Evolutionary conservation across 2,888 invertebrate species (phyloP).

Genomic region (Morpho deidamia): DNA sequence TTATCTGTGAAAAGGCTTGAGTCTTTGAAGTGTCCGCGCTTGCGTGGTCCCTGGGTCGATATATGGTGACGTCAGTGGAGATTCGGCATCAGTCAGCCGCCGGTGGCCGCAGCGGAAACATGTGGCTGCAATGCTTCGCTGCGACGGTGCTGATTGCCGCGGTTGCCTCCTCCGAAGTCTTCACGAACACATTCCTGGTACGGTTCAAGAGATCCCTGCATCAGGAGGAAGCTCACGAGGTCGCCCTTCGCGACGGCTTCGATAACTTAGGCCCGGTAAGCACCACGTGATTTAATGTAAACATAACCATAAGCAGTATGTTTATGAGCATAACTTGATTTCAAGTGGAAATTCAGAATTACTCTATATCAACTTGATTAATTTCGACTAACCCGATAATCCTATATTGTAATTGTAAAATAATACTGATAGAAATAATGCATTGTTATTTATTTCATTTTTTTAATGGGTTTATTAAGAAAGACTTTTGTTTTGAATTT

Average conservation of each 20-base stretch:
- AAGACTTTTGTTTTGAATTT: too few species aligned
- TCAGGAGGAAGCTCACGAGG: conserved; percentile 85
- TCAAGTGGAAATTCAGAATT: conserved; percentile 14
- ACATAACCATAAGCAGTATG: conserved; percentile 40
- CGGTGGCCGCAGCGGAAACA: conserved; percentile 59
- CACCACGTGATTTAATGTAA: conserved; percentile 74
- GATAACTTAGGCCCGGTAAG: conserved; percentile 96
- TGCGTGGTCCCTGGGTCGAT: conserved; percentile 63
- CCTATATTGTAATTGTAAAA: too few species aligned
- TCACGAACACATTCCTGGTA: conserved; percentile 97
- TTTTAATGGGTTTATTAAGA: too few species aligned
- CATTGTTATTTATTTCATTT: too few species aligned
- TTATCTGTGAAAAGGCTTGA: conserved; percentile 44
- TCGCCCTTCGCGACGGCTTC: conserved; percentile 95
- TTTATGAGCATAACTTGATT: conserved; percentile 15
- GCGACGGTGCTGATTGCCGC: conserved; percentile 60
- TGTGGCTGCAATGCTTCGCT: conserved; percentile 71
- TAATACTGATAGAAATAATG: too few species aligned
- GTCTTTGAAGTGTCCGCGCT: conserved; percentile 40
- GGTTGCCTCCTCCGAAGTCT: conserved; percentile 81
- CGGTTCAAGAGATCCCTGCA: conserved; percentile 89
- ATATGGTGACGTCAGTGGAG: conserved; percentile 64
- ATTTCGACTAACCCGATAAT: neutral
- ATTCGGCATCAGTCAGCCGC: conserved; percentile 65
- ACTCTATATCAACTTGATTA: neutral